These are phyloP conservation scores for Ptychoptera albimana DNA, from an alignment of 2,888 invertebrate species.

Conservation along the genomic window DNA sequence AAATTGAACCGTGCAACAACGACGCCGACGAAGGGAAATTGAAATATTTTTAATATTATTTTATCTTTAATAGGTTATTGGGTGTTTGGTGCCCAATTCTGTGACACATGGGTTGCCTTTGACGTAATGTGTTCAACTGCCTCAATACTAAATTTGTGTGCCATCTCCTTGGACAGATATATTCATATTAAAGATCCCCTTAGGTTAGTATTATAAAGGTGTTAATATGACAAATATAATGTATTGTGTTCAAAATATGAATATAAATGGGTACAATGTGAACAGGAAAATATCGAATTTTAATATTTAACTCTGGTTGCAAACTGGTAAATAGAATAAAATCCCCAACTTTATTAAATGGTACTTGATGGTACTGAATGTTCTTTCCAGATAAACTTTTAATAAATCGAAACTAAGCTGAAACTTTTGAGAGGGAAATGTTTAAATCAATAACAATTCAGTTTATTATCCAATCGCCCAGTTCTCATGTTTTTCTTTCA, in stretches of 20 bases:
- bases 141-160: constrained; percentile 94
- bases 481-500: too few species aligned
- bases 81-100: constrained; percentile 92
- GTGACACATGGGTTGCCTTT: constrained; percentile 97
- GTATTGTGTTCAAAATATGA: background rate
- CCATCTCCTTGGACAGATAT: constrained; percentile 91
- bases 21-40: background rate
- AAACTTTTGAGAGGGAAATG: too few species aligned
- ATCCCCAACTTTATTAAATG: background rate
- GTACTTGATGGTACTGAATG: too few species aligned
- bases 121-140: constrained; percentile 99
- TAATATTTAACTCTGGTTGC: background rate
- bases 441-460: too few species aligned
- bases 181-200: constrained; percentile 86
- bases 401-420: too few species aligned
- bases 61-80: constrained; percentile 45
- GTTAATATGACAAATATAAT: background rate
- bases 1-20: too few species aligned
- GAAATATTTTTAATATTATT: background rate
- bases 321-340: background rate
- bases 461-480: too few species aligned
- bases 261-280: background rate
- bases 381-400: too few species aligned
- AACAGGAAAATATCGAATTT: background rate
- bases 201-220: constrained; percentile 39